Evolutionary conservation across 2,113 vertebrate genomes (phyloP).

Genomic region (Cyanocitta stelleri): DNA sequence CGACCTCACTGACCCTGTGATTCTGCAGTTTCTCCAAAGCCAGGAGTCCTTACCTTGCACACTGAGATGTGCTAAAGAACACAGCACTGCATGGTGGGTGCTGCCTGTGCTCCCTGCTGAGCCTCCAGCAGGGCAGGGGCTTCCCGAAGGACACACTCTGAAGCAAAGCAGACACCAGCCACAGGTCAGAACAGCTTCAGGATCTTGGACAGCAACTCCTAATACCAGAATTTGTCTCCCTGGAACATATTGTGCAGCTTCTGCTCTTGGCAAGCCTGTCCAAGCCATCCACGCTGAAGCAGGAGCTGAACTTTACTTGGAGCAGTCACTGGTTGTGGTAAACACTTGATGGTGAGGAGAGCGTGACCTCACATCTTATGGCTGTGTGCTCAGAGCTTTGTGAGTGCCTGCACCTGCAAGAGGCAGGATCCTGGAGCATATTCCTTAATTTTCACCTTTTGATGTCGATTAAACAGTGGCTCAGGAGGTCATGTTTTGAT

Average conservation of each 20-base stretch:
- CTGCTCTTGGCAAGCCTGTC: neutral
- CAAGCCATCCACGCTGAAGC: fast-evolving
- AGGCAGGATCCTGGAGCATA: neutral
- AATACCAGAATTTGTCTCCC: neutral
- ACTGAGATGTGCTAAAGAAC: neutral
- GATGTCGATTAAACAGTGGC: neutral
- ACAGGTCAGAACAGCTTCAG: neutral
- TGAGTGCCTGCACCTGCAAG: neutral
- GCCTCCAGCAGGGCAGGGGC: neutral
- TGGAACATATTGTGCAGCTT: neutral
- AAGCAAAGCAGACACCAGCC: neutral
- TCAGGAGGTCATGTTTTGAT: neutral
- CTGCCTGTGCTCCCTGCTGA: neutral
- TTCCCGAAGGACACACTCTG: neutral
- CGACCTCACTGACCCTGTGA: neutral
- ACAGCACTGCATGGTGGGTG: neutral
- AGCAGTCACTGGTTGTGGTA: neutral
- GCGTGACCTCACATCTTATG: neutral
- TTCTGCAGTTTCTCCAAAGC: neutral
- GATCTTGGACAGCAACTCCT: neutral
- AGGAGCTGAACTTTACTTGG: neutral
- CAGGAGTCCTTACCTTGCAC: neutral
- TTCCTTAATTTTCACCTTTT: neutral
- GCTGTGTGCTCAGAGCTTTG: neutral
- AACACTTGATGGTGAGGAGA: neutral